These are phyloP conservation scores for Aradophagus sp. DNA, from an alignment of 1,140 invertebrate species.

Conservation along the genomic window DNA sequence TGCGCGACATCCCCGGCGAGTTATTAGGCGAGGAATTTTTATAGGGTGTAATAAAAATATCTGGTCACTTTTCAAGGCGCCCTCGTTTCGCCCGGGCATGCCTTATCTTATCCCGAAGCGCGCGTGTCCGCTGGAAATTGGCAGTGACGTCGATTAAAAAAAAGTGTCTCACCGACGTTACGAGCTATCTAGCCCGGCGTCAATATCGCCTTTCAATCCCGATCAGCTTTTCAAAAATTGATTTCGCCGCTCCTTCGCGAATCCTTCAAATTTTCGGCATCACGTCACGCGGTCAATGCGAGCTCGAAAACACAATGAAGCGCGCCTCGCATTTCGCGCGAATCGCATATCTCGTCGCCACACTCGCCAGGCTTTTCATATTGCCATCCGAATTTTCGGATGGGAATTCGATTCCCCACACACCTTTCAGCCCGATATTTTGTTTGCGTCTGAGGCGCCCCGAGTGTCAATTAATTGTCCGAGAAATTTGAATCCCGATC, in stretches of 20 bases:
- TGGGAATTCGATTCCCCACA: too few relatives aligned
- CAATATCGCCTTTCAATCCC: slow-evolving; percentile 42
- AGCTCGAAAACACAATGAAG: slow-evolving; percentile 37
- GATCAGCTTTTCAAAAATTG: slow-evolving; percentile 38
- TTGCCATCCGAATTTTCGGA: background rate
- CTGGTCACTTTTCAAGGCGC: slow-evolving; percentile 53
- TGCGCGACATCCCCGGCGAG: slow-evolving; percentile 38
- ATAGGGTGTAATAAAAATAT: slow-evolving; percentile 68
- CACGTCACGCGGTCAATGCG: slow-evolving; percentile 46
- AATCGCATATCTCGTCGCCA: too few relatives aligned
- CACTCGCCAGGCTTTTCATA: background rate
- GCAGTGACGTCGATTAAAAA: slow-evolving; percentile 46
- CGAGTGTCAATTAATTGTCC: too few relatives aligned
- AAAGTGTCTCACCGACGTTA: slow-evolving; percentile 31
- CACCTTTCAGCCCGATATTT: too few relatives aligned
- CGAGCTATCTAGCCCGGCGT: slow-evolving; percentile 27
- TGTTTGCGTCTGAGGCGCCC: too few relatives aligned
- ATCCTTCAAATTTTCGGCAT: slow-evolving; percentile 50
- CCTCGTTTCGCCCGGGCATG: slow-evolving; percentile 15
- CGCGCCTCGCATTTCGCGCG: slow-evolving; percentile 27
- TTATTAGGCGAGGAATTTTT: slow-evolving; percentile 71
- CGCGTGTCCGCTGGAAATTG: slow-evolving; percentile 20
- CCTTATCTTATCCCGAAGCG: slow-evolving; percentile 46
- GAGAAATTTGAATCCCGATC: too few relatives aligned
- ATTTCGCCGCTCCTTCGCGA: slow-evolving; percentile 14